A percentile compares a stretch with the other conserved stretches of the same genome.
Evolutionary conservation across 2,797 vertebrate species (phyloP).

Genomic region (Hypotaenidia philippensis): DNA sequence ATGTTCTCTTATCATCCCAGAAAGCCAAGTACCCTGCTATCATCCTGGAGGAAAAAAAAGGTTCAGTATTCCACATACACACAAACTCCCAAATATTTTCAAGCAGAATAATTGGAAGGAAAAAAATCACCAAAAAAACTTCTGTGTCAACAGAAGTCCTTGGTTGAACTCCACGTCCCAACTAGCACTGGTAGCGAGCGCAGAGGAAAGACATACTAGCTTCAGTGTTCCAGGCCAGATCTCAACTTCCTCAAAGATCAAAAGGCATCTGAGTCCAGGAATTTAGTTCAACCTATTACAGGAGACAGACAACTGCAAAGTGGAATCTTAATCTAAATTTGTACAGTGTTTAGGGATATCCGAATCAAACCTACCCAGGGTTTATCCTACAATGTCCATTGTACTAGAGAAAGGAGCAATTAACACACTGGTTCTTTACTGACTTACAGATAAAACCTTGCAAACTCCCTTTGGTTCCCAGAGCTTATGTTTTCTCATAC

Average conservation of each 20-base stretch:
- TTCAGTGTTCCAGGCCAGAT: not conserved
- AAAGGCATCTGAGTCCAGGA: not conserved
- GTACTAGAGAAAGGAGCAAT: not conserved
- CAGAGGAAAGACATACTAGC: not conserved
- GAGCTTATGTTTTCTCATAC: not conserved
- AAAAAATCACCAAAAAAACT: not conserved
- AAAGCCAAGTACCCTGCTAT: not conserved
- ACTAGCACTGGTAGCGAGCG: not conserved
- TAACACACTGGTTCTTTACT: not conserved
- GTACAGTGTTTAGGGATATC: not conserved
- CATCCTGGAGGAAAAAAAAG: not conserved
- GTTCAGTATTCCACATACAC: not conserved
- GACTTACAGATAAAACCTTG: not conserved
- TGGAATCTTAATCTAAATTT: not conserved
- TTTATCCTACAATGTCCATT: not conserved
- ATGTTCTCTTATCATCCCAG: not conserved
- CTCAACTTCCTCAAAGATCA: constrained; percentile 11
- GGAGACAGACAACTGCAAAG: not conserved
- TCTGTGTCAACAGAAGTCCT: not conserved
- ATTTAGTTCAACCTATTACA: not conserved
- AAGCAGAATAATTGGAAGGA: not conserved
- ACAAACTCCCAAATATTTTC: not conserved
- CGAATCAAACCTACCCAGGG: not conserved
- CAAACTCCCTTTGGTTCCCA: not conserved
- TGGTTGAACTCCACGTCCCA: not conserved